phyloP scores from a whole-genome alignment of 2,113 vertebrate genomes.

The Tinamus guttatus region DNA sequence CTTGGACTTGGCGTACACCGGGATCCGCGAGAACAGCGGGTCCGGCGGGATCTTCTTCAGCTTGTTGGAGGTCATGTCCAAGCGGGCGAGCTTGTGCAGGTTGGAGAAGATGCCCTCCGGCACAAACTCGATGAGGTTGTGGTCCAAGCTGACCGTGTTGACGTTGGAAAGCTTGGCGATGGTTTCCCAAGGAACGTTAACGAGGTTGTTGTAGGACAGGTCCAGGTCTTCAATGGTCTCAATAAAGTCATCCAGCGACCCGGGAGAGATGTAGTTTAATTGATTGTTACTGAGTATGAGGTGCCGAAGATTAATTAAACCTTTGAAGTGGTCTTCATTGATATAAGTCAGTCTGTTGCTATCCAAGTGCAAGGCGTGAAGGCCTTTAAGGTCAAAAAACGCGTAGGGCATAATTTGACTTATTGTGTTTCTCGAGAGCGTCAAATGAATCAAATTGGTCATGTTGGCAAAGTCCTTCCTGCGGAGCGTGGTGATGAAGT shows the following conservation, averaged over 20 bases:
- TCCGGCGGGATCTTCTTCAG: constrained; percentile 95
- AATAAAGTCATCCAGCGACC: constrained; percentile 89
- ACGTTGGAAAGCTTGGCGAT: constrained; percentile 89
- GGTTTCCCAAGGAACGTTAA: constrained; percentile 88
- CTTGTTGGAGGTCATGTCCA: constrained; percentile 98
- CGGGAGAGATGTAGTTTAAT: constrained; percentile 85
- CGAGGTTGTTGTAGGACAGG: constrained; percentile 95
- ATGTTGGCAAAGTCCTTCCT: constrained; percentile 92
- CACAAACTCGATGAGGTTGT: constrained; percentile 93
- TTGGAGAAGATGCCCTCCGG: constrained; percentile 94
- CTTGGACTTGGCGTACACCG: constrained; percentile 89
- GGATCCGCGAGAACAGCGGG: constrained; percentile 91
- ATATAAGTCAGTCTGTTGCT: constrained; percentile 90
- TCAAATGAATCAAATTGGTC: constrained; percentile 91
- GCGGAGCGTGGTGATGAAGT: constrained; percentile 91
- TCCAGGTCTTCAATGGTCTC: constrained; percentile 93
- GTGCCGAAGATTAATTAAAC: constrained; percentile 89
- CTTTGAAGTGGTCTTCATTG: constrained; percentile 88
- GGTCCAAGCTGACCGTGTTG: constrained; percentile 93
- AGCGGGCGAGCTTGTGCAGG: constrained; percentile 91
- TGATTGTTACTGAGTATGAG: constrained; percentile 95
- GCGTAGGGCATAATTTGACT: constrained; percentile 91
- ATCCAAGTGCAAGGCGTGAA: constrained; percentile 92
- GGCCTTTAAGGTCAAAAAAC: constrained; percentile 89
- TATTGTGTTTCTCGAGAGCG: constrained; percentile 92